phyloP scores from a whole-genome alignment of 2,888 invertebrate genomes.

The Microctonus brassicae region DNA sequence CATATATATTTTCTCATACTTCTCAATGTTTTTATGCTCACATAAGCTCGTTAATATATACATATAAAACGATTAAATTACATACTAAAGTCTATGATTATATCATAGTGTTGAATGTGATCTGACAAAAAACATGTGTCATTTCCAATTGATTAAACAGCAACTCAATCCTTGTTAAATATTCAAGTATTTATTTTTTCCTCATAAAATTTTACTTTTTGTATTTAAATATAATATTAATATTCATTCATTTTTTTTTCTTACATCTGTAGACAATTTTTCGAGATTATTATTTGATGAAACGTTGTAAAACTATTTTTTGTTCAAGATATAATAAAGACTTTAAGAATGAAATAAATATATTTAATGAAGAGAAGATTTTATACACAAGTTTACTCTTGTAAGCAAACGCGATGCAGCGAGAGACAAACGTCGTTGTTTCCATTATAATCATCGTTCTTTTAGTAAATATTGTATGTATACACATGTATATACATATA shows the following conservation, averaged over 20 bases:
- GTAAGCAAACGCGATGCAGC: neutral
- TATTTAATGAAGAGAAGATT: neutral
- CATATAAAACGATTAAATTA: conserved; percentile 39
- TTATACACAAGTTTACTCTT: neutral
- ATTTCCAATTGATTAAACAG: conserved; percentile 60
- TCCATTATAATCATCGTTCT: neutral
- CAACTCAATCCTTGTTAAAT: conserved; percentile 43
- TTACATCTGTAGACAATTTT: neutral
- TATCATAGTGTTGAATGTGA: conserved; percentile 51
- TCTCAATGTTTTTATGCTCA: conserved; percentile 1
- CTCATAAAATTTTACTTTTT: neutral
- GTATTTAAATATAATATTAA: neutral
- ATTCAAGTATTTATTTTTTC: neutral
- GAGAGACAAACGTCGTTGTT: neutral
- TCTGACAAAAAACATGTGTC: conserved; percentile 64
- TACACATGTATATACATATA: no score
- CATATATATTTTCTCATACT: neutral
- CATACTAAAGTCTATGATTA: conserved; percentile 19
- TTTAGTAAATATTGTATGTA: neutral
- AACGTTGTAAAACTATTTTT: neutral
- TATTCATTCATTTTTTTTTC: conserved; percentile 4
- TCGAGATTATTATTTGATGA: neutral
- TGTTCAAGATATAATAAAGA: neutral
- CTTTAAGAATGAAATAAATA: neutral
- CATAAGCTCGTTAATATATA: conserved; percentile 12